Evolutionary conservation across 1,140 invertebrate genomes (phyloP), one percentile per base, ranked within the genome.

Genomic region (Eupristina koningsbergeri): DNA sequence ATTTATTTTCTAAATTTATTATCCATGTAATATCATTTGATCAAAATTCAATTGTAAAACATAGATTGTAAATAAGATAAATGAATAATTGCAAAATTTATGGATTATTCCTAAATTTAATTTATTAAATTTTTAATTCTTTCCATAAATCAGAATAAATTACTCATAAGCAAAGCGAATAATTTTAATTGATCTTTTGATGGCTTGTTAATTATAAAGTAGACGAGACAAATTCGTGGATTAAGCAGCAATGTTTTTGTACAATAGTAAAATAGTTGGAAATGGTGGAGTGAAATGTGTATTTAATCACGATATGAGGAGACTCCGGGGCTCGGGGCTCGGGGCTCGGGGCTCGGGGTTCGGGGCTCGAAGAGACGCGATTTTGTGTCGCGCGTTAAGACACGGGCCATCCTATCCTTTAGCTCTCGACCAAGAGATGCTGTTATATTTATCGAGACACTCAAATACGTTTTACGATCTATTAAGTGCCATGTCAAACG

Each of bases 361-460:
- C 64, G 64, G 73, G 71, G 61, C 79, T 19, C 29, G 50, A 17
- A 76, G 3, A 64, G 19, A 29, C 69, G 80, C 86, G 86, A 88
- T 89, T 86, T 86, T 84, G 84, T 79, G 85, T 53, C 83, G 86
- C 82, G 85, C 86, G 85, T 88, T 89, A 88, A 87, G 88, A 88
- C 85, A 84, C 80, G 82, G 84, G 19, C 69, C 53, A 63, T 80
- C 39, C 53, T n/a, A n/a, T n/a, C n/a, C n/a, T n/a, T n/a, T n/a
- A n/a, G n/a, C n/a, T 53, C 58, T 47, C 41, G 87, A 86, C 87
- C 87, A 88, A 89, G 89, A 91, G 89, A n/a, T n/a, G n/a, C 91
- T 89, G 90, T 92, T 91, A 91, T 92, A 92, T 92, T 92, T 92
- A 92, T 91, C 91, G 90, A 88, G 89, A 92, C 88, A 92, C 90